A percentile compares a stretch with the other conserved stretches of the same genome.
Conservation (phyloP, 2,888 invertebrate species). For the Dysmachus trigonus region DNA sequence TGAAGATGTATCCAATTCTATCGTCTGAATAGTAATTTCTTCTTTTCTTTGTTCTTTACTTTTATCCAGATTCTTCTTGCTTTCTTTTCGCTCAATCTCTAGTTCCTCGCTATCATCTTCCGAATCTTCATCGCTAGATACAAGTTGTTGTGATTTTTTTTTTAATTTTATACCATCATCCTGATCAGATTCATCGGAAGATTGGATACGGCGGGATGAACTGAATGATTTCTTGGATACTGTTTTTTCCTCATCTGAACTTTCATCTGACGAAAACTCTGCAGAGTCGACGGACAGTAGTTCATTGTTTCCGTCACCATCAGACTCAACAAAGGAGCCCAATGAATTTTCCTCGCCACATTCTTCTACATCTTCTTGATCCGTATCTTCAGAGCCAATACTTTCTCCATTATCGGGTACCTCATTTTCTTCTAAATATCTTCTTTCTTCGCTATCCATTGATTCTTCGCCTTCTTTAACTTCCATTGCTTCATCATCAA, state of each 20-base stretch:
- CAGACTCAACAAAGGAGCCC: conserved; percentile 69
- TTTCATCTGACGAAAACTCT: not conserved
- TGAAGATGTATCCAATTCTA: not conserved
- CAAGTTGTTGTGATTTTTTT: not conserved
- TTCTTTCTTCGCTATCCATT: conserved; percentile 65
- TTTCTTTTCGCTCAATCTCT: not conserved
- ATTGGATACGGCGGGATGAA: not conserved
- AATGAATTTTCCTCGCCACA: conserved; percentile 64
- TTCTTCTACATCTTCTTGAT: conserved; percentile 63
- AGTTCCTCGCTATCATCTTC: not conserved
- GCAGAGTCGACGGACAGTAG: conserved; percentile 59
- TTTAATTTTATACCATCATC: not conserved
- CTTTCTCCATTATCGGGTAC: conserved; percentile 67
- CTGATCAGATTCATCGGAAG: not conserved
- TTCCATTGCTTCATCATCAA: conserved; percentile 58
- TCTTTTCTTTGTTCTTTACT: not conserved
- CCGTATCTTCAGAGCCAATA: conserved; percentile 64
- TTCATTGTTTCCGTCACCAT: conserved; percentile 64
- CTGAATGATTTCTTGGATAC: not conserved
- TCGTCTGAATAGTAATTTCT: not conserved
- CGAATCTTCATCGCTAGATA: conserved; percentile 5
- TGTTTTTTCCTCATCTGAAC: not conserved
- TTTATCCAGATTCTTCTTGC: not conserved
- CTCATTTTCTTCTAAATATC: conserved; percentile 67
- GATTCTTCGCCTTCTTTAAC: conserved; percentile 53